Base-by-base conservation (phyloP, 2,888 invertebrate genomes). In the Drosophila neotestacea region DNA sequence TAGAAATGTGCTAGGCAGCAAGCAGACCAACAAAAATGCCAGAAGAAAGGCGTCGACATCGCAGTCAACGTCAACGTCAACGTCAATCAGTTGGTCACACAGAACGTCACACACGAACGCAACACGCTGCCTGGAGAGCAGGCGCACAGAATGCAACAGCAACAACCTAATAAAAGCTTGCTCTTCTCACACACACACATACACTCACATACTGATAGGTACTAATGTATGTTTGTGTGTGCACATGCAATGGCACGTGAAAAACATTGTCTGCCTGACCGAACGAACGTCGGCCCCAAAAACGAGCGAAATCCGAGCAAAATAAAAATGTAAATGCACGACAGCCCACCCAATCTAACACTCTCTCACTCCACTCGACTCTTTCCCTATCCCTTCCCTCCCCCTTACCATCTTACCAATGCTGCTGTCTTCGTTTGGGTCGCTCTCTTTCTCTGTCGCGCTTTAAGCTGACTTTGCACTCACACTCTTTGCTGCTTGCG, bases 91-190 rank as follows among this genome's bases (percentile, higher is more conserved):
- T 67, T 60, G 69, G 52, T 58, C 54, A 79, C 81, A 90, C 90
- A 77, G 84, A 89, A 90, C 91, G 91, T 91, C 91, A 90, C 91
- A 91, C 91, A 91, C 90, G 88, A 91, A 91, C 90, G 81, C 86
- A 89, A 88, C 68, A 80, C 91, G 91, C 90, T 89, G 91, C 89
- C 79, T 80, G 68, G 51, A 51, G 79, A 91, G 62, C 84, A 91
- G 91, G 90, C 91, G 88, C 69, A 30, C 91, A 90, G 88, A 68
- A 78, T 36, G 13, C 56, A 55, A 36, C 42, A 30, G 10, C 51
- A 38, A 22, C 22, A 22, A 22, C 22, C 22, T 22, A 22, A 22
- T 22, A 22, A 22, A 44, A 39, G 13, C 10, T 41, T 13, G 32
- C 48, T 6, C 22, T 41, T 30, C 38, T 60, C 47, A n/a, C 47